Evolutionary conservation across 2,888 invertebrate species (phyloP), one percentile per base, ranked within the genome.

Genomic region (Ernsta delagoae): DNA sequence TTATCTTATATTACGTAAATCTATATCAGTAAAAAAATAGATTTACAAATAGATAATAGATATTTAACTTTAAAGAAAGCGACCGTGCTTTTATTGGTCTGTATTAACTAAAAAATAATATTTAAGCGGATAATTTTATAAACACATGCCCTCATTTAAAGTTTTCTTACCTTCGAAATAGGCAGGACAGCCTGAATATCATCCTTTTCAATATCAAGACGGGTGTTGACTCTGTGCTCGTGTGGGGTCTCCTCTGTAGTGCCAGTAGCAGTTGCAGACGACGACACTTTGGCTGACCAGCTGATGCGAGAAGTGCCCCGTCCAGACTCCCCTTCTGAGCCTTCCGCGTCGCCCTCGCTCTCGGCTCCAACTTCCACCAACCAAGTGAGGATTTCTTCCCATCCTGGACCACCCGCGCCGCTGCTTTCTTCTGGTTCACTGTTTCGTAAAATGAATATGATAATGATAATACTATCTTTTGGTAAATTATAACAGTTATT

Each of bases 121-220:
- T 1, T 1, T 0, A 16, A 16, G n/a, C 16, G 16, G 1, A 1
- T 16, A 16, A 16, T 16, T 16, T 16, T 16, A 16, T 16, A 16
- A 16, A 16, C 16, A 16, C 16, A 16, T n/a, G n/a, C n/a, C n/a
- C n/a, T n/a, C n/a, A 4, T 16, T 12, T 54, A 48, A 43, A 31
- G 3, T n/a, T 24, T 67, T 16, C 75, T 85, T 89, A 98, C 98
- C 96, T 98, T 98, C 70, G 98, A 98, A 84, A 98, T 98, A 12
- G 98, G 98, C 34, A 98, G 94, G 11, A 98, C 98, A 24, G 98
- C 97, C 89, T 98, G 98, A 71, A 98, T 98, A 82, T 98, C 98
- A 84, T 98, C 98, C 84, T 98, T 98, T 84, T 98, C 97, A 72
- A 98, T 97, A 82, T 98, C 97, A 59, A 98, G 94, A 75, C 97